Percentiles rank a stretch among this genome's conserved stretches.
These are phyloP conservation scores for Myiotriccus ornatus DNA, from an alignment of 2,797 vertebrate species.

Conservation along the genomic window DNA sequence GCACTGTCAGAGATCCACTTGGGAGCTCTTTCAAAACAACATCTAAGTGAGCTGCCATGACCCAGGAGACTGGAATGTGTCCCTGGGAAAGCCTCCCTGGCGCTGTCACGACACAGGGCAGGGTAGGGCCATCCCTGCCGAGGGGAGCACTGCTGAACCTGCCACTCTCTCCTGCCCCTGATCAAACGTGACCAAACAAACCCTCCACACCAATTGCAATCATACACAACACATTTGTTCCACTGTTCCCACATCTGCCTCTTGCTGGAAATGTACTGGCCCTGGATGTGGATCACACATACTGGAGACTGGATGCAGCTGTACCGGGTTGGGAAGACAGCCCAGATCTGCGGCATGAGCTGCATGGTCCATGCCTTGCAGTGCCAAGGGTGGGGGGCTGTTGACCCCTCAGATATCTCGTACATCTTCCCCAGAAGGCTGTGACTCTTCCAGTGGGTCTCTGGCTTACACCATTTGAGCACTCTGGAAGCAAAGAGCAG, in stretches of 20 bases:
- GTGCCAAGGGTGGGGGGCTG: neutral
- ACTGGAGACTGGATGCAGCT: neutral
- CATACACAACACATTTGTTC: fast-evolving
- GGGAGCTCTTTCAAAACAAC: neutral
- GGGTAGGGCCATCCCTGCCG: fast-evolving
- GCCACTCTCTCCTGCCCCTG: neutral
- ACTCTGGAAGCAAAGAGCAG: neutral
- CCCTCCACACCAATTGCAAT: fast-evolving
- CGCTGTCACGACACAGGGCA: fast-evolving
- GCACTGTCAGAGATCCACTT: neutral
- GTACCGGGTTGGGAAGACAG: neutral
- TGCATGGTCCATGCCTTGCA: neutral
- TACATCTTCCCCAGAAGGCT: neutral
- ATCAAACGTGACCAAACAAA: neutral
- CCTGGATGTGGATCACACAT: neutral
- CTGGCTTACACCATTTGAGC: neutral
- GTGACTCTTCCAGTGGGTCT: neutral
- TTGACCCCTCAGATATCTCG: neutral
- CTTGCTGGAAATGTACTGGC: neutral
- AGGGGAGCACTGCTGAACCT: fast-evolving
- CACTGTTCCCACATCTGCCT: neutral
- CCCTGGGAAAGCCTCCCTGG: constrained; percentile 8
- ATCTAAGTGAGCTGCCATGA: neutral
- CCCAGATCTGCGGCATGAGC: neutral
- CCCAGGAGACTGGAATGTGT: constrained; percentile 19